Evolutionary conservation across 1,140 invertebrate species (phyloP).

Genomic region (Sarcophaga bullata): DNA sequence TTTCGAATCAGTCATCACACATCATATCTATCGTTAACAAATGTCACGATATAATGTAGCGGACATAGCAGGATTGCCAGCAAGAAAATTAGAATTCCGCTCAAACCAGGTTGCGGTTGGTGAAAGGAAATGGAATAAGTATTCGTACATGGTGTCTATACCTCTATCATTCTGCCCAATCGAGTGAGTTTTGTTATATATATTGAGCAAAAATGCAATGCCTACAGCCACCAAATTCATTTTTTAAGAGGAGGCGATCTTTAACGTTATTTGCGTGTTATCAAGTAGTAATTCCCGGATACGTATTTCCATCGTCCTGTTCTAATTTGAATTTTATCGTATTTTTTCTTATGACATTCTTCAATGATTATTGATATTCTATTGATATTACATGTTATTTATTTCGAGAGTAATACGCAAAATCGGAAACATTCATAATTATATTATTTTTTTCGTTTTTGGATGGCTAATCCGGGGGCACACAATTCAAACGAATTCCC

Average conservation of each 20-base stretch:
- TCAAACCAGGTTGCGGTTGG: too few relatives aligned
- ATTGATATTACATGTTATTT: too few relatives aligned
- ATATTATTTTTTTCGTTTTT: too few relatives aligned
- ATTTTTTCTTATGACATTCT: conserved; percentile 38
- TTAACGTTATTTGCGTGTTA: too few relatives aligned
- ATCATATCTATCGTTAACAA: background rate
- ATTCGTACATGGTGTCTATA: too few relatives aligned
- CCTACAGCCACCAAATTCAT: too few relatives aligned
- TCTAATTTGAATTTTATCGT: background rate
- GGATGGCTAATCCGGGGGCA: conserved; percentile 39
- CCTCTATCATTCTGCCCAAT: too few relatives aligned
- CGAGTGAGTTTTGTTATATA: background rate
- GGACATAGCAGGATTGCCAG: conserved; percentile 15
- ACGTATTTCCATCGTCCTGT: background rate
- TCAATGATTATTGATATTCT: conserved; percentile 47
- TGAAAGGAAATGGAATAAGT: too few relatives aligned
- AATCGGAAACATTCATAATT: conserved; percentile 42
- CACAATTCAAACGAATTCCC: conserved; percentile 20
- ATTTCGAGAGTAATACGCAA: conserved; percentile 42
- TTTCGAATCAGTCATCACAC: conserved; percentile 40
- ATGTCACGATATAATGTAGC: conserved; percentile 24
- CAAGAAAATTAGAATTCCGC: conserved; percentile 43
- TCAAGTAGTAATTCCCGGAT: too few relatives aligned
- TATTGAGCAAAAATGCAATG: conserved; percentile 32
- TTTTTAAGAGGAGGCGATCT: too few relatives aligned